phyloP scores from a whole-genome alignment of 2,797 vertebrate species.

The Gymnoscopelus braueri region DNA sequence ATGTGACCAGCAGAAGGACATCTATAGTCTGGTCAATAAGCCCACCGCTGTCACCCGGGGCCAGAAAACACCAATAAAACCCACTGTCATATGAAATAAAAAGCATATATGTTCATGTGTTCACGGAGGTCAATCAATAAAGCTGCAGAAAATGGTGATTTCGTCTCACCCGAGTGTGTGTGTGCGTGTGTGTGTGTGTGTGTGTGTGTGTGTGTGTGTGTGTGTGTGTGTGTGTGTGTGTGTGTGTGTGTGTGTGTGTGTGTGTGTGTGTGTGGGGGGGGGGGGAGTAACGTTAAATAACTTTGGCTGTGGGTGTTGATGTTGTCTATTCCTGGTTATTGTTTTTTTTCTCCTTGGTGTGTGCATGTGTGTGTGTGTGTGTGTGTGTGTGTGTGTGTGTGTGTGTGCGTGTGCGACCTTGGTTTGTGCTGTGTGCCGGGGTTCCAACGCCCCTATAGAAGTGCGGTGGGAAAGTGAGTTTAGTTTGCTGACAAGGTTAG shows the following conservation, averaged over 20 bases:
- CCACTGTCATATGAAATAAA: background rate
- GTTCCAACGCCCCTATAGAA: too few species aligned
- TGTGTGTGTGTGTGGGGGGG: constrained; percentile 11
- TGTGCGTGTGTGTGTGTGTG: background rate
- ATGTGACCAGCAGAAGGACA: constrained; percentile 49
- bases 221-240: constrained; percentile 21
- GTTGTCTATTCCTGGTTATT: too few species aligned
- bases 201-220: constrained; percentile 1
- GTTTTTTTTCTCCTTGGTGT: background rate
- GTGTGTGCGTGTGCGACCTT: constrained; percentile 13
- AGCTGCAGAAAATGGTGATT: background rate
- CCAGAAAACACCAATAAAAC: constrained; percentile 21
- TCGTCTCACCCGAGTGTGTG: background rate
- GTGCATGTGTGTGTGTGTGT: constrained; percentile 19
- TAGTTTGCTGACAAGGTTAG: too few species aligned
- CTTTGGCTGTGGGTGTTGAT: too few species aligned
- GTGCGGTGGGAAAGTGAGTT: too few species aligned
- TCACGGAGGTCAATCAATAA: background rate
- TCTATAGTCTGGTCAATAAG: constrained; percentile 39
- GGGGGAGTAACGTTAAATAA: too few species aligned
- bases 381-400: constrained; percentile 12
- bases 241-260: constrained; percentile 12
- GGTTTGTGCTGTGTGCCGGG: constrained; percentile 7
- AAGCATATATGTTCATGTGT: constrained; percentile 20
- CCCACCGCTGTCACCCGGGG: constrained; percentile 6